These are phyloP conservation scores for Caenorhabditis sp. DNA, from an alignment of 2,888 invertebrate genomes.

Conservation along the genomic window DNA sequence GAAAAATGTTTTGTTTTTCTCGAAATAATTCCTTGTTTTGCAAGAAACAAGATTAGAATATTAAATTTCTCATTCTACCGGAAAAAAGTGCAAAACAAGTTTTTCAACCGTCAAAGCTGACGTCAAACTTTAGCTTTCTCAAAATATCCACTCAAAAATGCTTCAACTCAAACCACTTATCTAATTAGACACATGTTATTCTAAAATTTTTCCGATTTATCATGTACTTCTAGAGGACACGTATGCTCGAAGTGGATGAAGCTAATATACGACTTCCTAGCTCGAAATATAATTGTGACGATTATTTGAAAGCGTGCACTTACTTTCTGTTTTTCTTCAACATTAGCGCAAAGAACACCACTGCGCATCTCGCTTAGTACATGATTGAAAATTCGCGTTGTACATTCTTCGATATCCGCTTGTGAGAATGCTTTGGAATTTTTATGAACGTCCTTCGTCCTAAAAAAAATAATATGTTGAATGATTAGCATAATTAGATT, in stretches of 20 bases:
- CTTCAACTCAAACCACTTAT: background rate
- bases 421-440: constrained; percentile 16
- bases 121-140: too few species aligned
- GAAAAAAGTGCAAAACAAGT: too few species aligned
- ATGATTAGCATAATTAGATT: background rate
- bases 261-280: background rate
- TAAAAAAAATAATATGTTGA: too few species aligned
- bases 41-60: too few species aligned
- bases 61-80: too few species aligned
- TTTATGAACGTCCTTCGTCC: constrained; percentile 23
- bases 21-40: too few species aligned
- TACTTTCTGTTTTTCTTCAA: constrained; percentile 35
- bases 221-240: background rate
- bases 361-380: constrained; percentile 66
- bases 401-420: constrained; percentile 48
- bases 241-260: background rate
- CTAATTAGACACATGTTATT: background rate
- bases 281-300: background rate
- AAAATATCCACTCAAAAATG: constrained; percentile 5
- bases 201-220: constrained; percentile 1
- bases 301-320: background rate
- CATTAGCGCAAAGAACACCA: constrained; percentile 61
- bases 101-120: too few species aligned
- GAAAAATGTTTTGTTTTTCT: too few species aligned
- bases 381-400: constrained; percentile 63